phyloP scores from a whole-genome alignment of 1,140 invertebrate species.

The Diuraphis noxia region DNA sequence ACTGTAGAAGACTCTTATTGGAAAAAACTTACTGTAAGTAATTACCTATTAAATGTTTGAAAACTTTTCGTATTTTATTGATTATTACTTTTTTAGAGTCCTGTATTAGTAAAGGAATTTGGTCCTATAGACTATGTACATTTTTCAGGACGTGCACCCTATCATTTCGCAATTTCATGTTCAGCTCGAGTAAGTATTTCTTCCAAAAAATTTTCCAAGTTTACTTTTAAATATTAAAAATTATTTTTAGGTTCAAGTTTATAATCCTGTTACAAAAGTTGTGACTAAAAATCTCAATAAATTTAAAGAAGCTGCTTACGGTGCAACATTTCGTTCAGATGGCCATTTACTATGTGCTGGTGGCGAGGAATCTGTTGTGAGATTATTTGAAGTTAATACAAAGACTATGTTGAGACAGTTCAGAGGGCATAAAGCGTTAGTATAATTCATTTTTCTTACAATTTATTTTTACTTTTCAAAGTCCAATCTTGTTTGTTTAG shows the following conservation, averaged over 20 bases:
- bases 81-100: constrained; percentile 68
- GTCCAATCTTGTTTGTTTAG: constrained; percentile 58
- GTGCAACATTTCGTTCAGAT: constrained; percentile 83
- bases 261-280: constrained; percentile 84
- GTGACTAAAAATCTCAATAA: constrained; percentile 82
- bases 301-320: constrained; percentile 84
- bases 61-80: neutral
- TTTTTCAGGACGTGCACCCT: constrained; percentile 82
- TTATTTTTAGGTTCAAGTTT: constrained; percentile 73
- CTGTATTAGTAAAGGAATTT: constrained; percentile 88
- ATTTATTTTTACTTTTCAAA: neutral
- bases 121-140: constrained; percentile 88
- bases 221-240: neutral
- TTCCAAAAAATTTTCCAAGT: neutral
- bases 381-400: constrained; percentile 84
- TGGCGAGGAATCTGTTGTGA: constrained; percentile 82
- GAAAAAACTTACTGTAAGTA: constrained; percentile 78
- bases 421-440: constrained; percentile 69
- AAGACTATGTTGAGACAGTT: constrained; percentile 75
- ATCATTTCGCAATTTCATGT: constrained; percentile 88
- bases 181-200: constrained; percentile 73
- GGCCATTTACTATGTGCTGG: constrained; percentile 83
- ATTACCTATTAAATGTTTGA: neutral
- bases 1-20: constrained; percentile 78
- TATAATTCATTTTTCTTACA: constrained; percentile 11